Evolutionary conservation across 2,797 vertebrate species (phyloP).

Genomic region (Clarias platycephalus): DNA sequence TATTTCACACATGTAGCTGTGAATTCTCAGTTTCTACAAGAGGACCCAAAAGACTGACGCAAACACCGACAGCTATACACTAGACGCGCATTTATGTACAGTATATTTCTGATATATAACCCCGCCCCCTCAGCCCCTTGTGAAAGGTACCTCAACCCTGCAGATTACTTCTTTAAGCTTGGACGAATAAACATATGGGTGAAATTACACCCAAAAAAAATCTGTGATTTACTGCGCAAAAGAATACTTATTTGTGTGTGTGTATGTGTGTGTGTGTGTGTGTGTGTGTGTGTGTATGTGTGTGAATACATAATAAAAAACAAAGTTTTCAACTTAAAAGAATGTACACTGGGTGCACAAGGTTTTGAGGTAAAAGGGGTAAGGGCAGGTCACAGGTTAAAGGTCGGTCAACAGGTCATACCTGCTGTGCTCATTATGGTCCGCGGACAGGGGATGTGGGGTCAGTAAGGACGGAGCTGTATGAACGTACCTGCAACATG

Average conservation of each 20-base stretch:
- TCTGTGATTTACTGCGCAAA: background rate
- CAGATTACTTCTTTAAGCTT: background rate
- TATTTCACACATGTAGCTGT: conserved; percentile 51
- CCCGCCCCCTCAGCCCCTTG: background rate
- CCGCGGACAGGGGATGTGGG: conserved; percentile 42
- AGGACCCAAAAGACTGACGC: conserved; percentile 50
- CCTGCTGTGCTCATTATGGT: conserved; percentile 65
- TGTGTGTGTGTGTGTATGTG: background rate
- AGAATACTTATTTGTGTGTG: too few relatives aligned
- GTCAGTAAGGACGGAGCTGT: conserved; percentile 49
- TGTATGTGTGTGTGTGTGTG: too few relatives aligned
- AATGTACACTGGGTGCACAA: conserved; percentile 4
- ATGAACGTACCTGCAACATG: conserved; percentile 67
- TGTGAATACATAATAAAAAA: too few relatives aligned
- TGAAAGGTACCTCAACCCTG: background rate
- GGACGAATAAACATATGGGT: background rate
- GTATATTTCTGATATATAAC: conserved; percentile 32
- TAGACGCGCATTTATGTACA: conserved; percentile 53
- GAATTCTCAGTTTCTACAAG: conserved; percentile 50
- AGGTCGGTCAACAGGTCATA: conserved; percentile 48
- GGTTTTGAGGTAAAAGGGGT: conserved; percentile 21
- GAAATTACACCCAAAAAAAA: background rate
- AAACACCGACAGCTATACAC: conserved; percentile 48
- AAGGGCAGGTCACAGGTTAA: conserved; percentile 20
- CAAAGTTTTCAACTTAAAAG: background rate